These are phyloP conservation scores for Chaitophorus viminalis DNA, from an alignment of 2,888 invertebrate genomes.

Conservation along the genomic window DNA sequence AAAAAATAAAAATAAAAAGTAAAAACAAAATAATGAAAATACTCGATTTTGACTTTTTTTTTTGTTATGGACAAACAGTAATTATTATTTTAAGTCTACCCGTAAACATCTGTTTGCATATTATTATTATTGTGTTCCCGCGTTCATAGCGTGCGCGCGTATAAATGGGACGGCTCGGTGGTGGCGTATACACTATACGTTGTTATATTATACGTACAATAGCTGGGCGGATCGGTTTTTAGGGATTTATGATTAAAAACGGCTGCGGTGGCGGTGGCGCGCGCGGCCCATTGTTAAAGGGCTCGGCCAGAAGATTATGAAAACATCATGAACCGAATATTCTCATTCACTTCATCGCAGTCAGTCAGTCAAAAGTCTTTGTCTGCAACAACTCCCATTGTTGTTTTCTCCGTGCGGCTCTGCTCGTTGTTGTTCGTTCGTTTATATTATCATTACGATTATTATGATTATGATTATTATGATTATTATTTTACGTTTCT, in stretches of 20 bases:
- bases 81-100: constrained; percentile 25
- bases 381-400: constrained; percentile 58
- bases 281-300: constrained; percentile 57
- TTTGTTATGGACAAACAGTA: constrained; percentile 31
- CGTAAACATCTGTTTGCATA: constrained; percentile 49
- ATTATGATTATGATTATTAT: constrained; percentile 54
- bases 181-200: constrained; percentile 36
- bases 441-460: constrained; percentile 54
- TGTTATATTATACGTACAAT: constrained; percentile 53
- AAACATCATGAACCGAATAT: constrained; percentile 62
- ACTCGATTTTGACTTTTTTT: constrained; percentile 28
- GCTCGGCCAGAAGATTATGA: constrained; percentile 61
- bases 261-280: constrained; percentile 44
- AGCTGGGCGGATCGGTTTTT: constrained; percentile 61
- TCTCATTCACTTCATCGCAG: constrained; percentile 50
- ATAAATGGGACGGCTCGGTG: not conserved
- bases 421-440: constrained; percentile 35
- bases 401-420: constrained; percentile 38
- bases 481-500: constrained; percentile 56
- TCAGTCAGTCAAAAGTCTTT: constrained; percentile 62
- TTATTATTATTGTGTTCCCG: constrained; percentile 22
- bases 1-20: constrained; percentile 19
- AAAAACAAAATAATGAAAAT: not conserved
- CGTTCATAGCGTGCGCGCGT: not conserved
- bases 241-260: constrained; percentile 62